phyloP scores from a whole-genome alignment of 30 jellyfish, hydroid and myxozoan genomes.

The Aurelia sp. region DNA sequence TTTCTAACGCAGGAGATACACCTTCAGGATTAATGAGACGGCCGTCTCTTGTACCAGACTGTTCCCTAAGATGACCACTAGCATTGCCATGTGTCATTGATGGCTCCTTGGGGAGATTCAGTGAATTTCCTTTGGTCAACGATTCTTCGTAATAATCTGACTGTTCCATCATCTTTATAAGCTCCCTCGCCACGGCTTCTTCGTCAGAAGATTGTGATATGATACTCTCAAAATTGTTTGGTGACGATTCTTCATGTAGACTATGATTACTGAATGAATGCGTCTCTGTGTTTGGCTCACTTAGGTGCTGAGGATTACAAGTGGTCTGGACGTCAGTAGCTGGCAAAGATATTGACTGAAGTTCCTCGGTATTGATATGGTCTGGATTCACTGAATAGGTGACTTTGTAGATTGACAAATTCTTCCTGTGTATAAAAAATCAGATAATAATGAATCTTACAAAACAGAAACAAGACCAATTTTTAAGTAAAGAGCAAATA shows the following conservation, averaged over 20 bases:
- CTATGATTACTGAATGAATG: neutral
- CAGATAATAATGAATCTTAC: no score
- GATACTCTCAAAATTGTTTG: conserved; percentile 18
- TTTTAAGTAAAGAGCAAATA: no score
- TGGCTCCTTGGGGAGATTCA: no score
- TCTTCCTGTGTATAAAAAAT: conserved; percentile 3
- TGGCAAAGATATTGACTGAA: neutral
- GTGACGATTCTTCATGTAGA: neutral
- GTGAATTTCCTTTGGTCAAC: neutral
- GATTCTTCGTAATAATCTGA: conserved; percentile 13
- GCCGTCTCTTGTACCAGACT: no score
- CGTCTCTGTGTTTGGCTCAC: neutral
- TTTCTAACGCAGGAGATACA: conserved; percentile 12
- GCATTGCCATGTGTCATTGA: no score
- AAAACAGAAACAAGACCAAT: no score
- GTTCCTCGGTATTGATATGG: conserved; percentile 2
- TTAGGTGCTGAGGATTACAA: neutral
- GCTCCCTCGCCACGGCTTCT: conserved; percentile 57
- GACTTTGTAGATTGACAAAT: conserved; percentile 4
- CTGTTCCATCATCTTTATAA: conserved; percentile 41
- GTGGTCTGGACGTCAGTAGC: neutral
- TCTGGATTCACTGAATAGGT: conserved; percentile 28
- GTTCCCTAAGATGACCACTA: no score
- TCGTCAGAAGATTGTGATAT: conserved; percentile 55
- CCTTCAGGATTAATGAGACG: neutral